Evolutionary conservation across 2,797 vertebrate genomes (phyloP).

Genomic region (Tiaroga cobitis): DNA sequence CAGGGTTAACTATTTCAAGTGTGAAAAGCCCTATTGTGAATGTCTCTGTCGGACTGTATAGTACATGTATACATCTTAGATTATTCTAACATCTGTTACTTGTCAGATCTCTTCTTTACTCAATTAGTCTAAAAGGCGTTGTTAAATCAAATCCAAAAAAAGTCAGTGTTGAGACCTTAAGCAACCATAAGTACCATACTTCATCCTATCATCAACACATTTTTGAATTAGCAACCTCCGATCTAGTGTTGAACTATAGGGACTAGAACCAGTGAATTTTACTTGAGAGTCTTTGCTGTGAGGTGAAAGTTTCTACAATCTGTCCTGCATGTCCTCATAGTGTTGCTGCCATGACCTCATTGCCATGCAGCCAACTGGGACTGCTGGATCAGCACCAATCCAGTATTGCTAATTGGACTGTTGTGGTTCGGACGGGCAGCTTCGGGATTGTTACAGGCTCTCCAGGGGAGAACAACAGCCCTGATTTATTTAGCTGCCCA

Average conservation of each 20-base stretch:
- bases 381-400: constrained; percentile 41
- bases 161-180: too few relatives aligned
- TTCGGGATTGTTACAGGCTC: constrained; percentile 33
- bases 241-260: background rate
- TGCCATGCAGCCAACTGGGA: constrained; percentile 30
- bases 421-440: constrained; percentile 33
- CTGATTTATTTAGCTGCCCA: constrained; percentile 52
- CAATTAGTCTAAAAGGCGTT: too few relatives aligned
- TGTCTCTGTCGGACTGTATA: background rate
- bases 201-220: background rate
- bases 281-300: background rate
- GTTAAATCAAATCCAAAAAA: too few relatives aligned
- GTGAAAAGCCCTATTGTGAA: background rate
- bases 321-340: constrained; percentile 3
- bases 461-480: constrained; percentile 43
- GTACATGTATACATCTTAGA: too few relatives aligned
- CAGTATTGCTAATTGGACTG: constrained; percentile 45
- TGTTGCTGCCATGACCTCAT: constrained; percentile 31
- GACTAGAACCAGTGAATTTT: background rate
- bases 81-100: too few relatives aligned
- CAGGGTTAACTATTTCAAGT: too few relatives aligned
- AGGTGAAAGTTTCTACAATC: constrained; percentile 22
- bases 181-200: background rate
- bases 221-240: background rate
- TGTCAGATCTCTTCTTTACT: too few relatives aligned